Evolutionary conservation across 2,113 vertebrate genomes (phyloP).

Genomic region (Steatornis caripensis): DNA sequence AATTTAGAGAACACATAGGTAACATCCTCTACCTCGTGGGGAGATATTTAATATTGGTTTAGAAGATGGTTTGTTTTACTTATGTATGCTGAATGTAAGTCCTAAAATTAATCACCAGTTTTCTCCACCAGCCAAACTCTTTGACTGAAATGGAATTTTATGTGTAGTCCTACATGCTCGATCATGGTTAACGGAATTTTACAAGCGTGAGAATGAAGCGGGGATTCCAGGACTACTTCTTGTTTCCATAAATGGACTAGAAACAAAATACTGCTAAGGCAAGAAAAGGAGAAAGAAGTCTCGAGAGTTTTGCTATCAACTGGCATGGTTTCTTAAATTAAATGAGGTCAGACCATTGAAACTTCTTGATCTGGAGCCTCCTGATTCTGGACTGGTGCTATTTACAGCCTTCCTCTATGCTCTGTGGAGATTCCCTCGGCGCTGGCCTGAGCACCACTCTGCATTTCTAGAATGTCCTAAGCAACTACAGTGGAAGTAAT

Average conservation of each 20-base stretch:
- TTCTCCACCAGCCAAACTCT: neutral
- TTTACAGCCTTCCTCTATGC: neutral
- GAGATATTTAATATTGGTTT: neutral
- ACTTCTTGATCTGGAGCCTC: neutral
- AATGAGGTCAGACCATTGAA: neutral
- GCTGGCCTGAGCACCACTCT: neutral
- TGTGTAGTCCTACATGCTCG: neutral
- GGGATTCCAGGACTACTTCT: neutral
- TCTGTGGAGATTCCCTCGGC: neutral
- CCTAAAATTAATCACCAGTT: neutral
- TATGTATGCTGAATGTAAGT: neutral
- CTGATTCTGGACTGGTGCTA: neutral
- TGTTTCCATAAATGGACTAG: neutral
- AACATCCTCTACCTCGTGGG: neutral
- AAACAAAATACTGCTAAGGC: neutral
- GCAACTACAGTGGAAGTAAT: neutral
- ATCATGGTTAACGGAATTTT: neutral
- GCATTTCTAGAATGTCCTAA: neutral
- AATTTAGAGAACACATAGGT: neutral
- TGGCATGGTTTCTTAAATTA: neutral
- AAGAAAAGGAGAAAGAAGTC: neutral
- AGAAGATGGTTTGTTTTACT: neutral
- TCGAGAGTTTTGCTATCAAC: neutral
- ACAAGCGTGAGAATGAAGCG: neutral
- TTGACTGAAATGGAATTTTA: neutral